phyloP scores from a whole-genome alignment of 2,797 vertebrate species.

The Crocidura indochinensis region DNA sequence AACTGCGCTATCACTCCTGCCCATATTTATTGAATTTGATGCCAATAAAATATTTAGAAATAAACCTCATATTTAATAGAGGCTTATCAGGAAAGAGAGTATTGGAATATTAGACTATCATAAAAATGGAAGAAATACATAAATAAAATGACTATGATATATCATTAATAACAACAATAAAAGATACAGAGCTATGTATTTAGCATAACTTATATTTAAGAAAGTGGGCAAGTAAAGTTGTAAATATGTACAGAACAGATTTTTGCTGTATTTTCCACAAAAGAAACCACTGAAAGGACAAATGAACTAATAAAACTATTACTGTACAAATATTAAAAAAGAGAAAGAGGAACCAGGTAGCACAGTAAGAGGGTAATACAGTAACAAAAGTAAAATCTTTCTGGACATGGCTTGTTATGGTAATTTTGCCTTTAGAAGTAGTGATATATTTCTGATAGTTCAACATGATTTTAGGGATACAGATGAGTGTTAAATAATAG shows the following conservation, averaged over 20 bases:
- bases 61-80: conserved; percentile 34
- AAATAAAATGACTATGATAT: conserved; percentile 32
- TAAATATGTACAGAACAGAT: conserved; percentile 37
- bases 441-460: conserved; percentile 24
- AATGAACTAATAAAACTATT: conserved; percentile 51
- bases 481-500: neutral
- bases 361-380: neutral
- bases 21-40: conserved; percentile 62
- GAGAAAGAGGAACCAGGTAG: conserved; percentile 10
- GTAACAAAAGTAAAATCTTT: conserved; percentile 40
- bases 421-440: conserved; percentile 57
- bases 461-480: conserved; percentile 34
- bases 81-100: neutral
- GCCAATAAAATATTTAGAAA: conserved; percentile 66
- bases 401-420: neutral
- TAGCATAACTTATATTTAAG: conserved; percentile 41
- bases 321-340: neutral
- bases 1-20: no score
- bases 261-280: conserved; percentile 37
- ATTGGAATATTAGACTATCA: conserved; percentile 16
- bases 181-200: neutral
- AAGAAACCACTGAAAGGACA: conserved; percentile 29
- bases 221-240: conserved; percentile 30
- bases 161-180: neutral
- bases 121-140: conserved; percentile 33